Base-by-base conservation (phyloP, 2,113 vertebrate species). In the Melozone crissalis region DNA sequence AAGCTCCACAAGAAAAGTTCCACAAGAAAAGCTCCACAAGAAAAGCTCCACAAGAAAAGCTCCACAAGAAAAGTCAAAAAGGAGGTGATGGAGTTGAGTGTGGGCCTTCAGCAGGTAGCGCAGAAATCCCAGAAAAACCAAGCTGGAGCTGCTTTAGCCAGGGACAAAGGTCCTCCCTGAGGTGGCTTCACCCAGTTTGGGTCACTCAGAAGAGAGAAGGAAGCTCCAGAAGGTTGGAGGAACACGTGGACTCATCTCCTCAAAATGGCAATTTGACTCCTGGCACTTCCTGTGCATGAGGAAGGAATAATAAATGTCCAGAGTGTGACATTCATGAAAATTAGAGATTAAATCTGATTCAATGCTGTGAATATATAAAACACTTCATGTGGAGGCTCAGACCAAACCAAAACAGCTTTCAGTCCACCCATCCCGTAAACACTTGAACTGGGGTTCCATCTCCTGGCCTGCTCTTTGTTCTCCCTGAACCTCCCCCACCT, bases 61-160 rank as follows among this genome's bases (percentile, higher is more conserved):
- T 39, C 39, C 39, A 39, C 39, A 39, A 39, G 14, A 17, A 39
- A 55, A 94, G 81, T 66, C 78, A 52, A 10, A 43, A 13, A 76
- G 49, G 62, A 57, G 79, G 61, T 4, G 79, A 21, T 74, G 9
- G 39, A 26, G 1, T 10, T 0, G 7, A 31, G 75, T 0, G 10
- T 3, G 54, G 57, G 31, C 31, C 72, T 68, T 4, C 13, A 3
- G 2, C 2, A 12, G 20, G 65, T 26, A 35, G 35, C 52, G 20
- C 2, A 13, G 10, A 22, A 37, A 27, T 3, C 9, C 61, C 65
- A 41, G 80, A 13, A 52, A 51, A 28, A 5, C 2, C 10, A 54
- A 7, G 35, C 37, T 52, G 13, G 11, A 65, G 84, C 61, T 66
- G 67, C 35, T 66, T 85, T 39, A 37, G 27, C 33, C 15, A 14